phyloP scores from a whole-genome alignment of 2,888 invertebrate species.

The Bombylius discolor region DNA sequence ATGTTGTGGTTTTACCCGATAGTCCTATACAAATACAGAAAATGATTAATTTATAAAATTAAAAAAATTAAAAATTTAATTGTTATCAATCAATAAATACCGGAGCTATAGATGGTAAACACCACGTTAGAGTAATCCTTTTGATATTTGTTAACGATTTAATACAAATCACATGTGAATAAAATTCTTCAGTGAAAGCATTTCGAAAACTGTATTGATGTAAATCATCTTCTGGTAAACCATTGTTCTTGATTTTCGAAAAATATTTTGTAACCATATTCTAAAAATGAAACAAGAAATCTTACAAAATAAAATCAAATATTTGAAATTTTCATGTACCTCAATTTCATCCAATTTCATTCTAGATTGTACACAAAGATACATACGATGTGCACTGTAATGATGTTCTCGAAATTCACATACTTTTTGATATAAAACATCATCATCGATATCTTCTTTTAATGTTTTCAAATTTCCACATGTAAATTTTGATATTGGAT shows the following conservation, averaged over 20 bases:
- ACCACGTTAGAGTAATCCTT: neutral
- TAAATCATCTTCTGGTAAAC: slow-evolving; percentile 47
- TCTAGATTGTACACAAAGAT: slow-evolving; percentile 55
- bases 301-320: no score
- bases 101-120: neutral
- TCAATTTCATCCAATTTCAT: slow-evolving; percentile 11
- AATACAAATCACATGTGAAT: slow-evolving; percentile 41
- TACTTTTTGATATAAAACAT: slow-evolving; percentile 49
- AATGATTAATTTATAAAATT: no score
- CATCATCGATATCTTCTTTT: slow-evolving; percentile 48
- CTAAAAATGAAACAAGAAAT: neutral
- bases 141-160: slow-evolving; percentile 40
- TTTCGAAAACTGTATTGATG: slow-evolving; percentile 23
- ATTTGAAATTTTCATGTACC: neutral
- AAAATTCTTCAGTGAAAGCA: slow-evolving; percentile 13
- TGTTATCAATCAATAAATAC: no score
- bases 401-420: slow-evolving; percentile 58
- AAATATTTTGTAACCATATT: slow-evolving; percentile 39
- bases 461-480: slow-evolving; percentile 67
- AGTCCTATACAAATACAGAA: neutral
- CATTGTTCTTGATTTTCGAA: slow-evolving; percentile 50
- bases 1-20: slow-evolving; percentile 31
- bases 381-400: slow-evolving; percentile 76
- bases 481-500: slow-evolving; percentile 58
- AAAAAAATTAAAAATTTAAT: no score